Evolutionary conservation across 2,797 vertebrate species (phyloP).

Genomic region (Lophius americanus): DNA sequence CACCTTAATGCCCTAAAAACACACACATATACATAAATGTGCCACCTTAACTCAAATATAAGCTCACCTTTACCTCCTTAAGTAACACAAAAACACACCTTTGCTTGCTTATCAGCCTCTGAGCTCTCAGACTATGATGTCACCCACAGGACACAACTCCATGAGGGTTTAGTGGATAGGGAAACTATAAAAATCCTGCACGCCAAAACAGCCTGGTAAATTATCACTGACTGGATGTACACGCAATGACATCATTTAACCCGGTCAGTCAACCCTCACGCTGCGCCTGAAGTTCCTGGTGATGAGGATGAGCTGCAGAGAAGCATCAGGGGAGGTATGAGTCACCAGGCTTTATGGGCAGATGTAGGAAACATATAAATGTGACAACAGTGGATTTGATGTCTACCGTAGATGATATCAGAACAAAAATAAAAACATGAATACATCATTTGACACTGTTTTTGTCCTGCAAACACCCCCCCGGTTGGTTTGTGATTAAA

Average conservation of each 20-base stretch:
- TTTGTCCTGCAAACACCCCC: neutral
- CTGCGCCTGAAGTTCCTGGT: constrained; percentile 25
- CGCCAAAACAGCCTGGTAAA: constrained; percentile 48
- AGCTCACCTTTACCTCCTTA: neutral
- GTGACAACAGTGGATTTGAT: constrained; percentile 10
- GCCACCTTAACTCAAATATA: too few species aligned
- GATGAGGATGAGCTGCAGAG: constrained; percentile 45
- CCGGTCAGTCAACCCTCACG: constrained; percentile 36
- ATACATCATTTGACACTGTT: neutral
- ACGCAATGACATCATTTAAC: constrained; percentile 51
- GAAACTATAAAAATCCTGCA: constrained; percentile 41
- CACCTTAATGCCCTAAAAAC: too few species aligned
- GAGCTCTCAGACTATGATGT: constrained; percentile 49
- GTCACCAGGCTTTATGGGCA: constrained; percentile 33
- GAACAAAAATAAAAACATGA: neutral
- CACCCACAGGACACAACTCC: constrained; percentile 32
- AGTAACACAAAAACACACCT: neutral
- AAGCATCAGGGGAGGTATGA: constrained; percentile 46
- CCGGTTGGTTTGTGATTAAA: neutral
- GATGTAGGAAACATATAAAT: constrained; percentile 39
- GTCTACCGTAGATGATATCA: constrained; percentile 15
- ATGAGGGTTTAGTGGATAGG: constrained; percentile 32
- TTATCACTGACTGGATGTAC: constrained; percentile 37
- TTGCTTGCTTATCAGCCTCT: constrained; percentile 15
- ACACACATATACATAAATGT: too few species aligned